Percentiles rank a stretch among this genome's conserved stretches.
These are phyloP conservation scores for Leptoclinus maculatus DNA, from an alignment of 2,797 vertebrate genomes.

Conservation along the genomic window DNA sequence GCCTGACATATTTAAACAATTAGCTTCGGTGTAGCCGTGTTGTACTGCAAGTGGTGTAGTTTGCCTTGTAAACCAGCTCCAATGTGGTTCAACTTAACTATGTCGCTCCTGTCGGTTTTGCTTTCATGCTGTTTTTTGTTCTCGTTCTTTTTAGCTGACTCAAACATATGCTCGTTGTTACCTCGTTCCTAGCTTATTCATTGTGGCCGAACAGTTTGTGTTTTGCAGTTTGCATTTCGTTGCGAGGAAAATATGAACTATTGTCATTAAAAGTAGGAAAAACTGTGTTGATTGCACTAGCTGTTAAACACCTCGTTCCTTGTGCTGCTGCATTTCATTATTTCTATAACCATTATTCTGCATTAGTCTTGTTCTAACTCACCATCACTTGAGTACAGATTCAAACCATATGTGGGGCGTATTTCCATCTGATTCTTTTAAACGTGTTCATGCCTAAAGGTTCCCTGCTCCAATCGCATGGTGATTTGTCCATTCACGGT, in stretches of 20 bases:
- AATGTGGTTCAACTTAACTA: constrained; percentile 67
- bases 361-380: constrained; percentile 25
- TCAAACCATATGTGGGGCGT: constrained; percentile 8
- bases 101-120: constrained; percentile 52
- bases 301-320: constrained; percentile 35
- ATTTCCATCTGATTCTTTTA: constrained; percentile 12
- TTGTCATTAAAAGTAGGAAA: constrained; percentile 21
- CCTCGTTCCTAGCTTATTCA: background rate
- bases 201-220: constrained; percentile 6
- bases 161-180: constrained; percentile 9
- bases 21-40: constrained; percentile 71
- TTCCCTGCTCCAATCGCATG: constrained; percentile 9
- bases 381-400: constrained; percentile 6
- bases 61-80: constrained; percentile 77
- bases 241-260: constrained; percentile 16
- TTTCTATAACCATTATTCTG: constrained; percentile 33
- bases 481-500: constrained; percentile 20
- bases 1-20: constrained; percentile 82
- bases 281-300: constrained; percentile 41
- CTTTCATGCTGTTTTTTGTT: constrained; percentile 23
- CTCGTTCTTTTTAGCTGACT: background rate
- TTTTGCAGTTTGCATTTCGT: constrained; percentile 32
- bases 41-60: constrained; percentile 72
- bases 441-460: constrained; percentile 3
- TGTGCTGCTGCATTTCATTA: constrained; percentile 10